Evolutionary conservation across 2,797 vertebrate genomes (phyloP).

Genomic region (Cyclura pinguis): DNA sequence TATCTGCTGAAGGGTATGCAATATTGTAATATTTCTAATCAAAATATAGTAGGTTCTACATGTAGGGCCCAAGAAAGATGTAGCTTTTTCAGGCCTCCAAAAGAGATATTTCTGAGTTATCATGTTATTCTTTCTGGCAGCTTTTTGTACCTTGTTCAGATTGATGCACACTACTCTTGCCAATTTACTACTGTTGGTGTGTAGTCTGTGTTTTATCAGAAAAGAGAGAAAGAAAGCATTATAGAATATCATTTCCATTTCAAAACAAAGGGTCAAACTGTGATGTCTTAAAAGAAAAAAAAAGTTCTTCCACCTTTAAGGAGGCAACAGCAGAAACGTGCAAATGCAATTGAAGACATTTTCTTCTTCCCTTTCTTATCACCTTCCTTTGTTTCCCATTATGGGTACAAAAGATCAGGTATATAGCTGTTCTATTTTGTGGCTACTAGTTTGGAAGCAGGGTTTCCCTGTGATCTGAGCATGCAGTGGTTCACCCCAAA

Average conservation of each 20-base stretch:
- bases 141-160: slow-evolving; percentile 68
- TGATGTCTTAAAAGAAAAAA: background rate
- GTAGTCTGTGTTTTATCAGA: background rate
- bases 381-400: background rate
- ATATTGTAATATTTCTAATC: slow-evolving; percentile 53
- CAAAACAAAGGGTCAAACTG: slow-evolving; percentile 44
- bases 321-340: background rate
- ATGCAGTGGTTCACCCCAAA: too few species aligned
- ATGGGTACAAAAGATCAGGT: background rate
- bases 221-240: slow-evolving; percentile 43
- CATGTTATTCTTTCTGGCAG: slow-evolving; percentile 65
- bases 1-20: slow-evolving; percentile 60
- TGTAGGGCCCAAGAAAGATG: slow-evolving; percentile 57
- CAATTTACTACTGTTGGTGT: slow-evolving; percentile 56
- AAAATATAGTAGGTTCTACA: slow-evolving; percentile 50
- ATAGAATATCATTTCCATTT: slow-evolving; percentile 56
- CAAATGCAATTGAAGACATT: too few species aligned
- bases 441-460: background rate
- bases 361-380: background rate
- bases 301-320: background rate
- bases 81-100: slow-evolving; percentile 71
- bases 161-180: slow-evolving; percentile 72
- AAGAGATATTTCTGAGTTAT: slow-evolving; percentile 72
- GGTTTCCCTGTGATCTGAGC: too few species aligned
- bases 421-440: background rate